Evolutionary conservation across 1,140 invertebrate genomes (phyloP), one percentile per base, ranked within the genome.

Genomic region (Colletes latitarsis): DNA sequence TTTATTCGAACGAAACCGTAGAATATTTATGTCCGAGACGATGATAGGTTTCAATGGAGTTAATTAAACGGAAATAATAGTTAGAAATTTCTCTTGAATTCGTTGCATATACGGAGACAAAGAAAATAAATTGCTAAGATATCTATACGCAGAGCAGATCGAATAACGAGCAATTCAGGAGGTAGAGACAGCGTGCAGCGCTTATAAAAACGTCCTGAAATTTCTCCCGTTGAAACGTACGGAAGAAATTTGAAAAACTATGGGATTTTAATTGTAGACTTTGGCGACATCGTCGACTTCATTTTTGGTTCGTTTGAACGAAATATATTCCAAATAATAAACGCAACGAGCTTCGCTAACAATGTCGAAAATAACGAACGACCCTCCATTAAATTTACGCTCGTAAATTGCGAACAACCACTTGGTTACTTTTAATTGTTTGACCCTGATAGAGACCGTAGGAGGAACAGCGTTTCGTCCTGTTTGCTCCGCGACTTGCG

Each of bases 231-330:
- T 9, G 43, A 43, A 43, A 43, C 43, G 43, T 3, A 30, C 30
- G 30, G 30, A 30, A 30, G 30, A 30, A 9, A 43, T 9, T 6
- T 43, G 5, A 43, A 43, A 49, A 77, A 68, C 53, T 49, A 60
- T 46, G 68, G 41, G 41, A 53, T 21, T 77, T 58, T 68, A 77
- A 77, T 77, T 77, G 64, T 68, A 58, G 64, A 39, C 19, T 68
- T 58, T 68, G 58, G n/a, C 21, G 63, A 10, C 15, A 19, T 19
- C 5, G 17, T 14, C 14, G 62, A 15, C 63, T 77, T 53, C 41
- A 68, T 68, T 77, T 58, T 77, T 39, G 63, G 57, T 63, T 76
- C 73, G 66, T 76, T 67, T 57, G n/a, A 19, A 14, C 39, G 39
- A 55, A 67, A 55, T 43, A 67, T 21, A 67, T 39, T 30, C 21